Conservation (phyloP, 2,797 vertebrate species). For the Perodicticus potto region DNA sequence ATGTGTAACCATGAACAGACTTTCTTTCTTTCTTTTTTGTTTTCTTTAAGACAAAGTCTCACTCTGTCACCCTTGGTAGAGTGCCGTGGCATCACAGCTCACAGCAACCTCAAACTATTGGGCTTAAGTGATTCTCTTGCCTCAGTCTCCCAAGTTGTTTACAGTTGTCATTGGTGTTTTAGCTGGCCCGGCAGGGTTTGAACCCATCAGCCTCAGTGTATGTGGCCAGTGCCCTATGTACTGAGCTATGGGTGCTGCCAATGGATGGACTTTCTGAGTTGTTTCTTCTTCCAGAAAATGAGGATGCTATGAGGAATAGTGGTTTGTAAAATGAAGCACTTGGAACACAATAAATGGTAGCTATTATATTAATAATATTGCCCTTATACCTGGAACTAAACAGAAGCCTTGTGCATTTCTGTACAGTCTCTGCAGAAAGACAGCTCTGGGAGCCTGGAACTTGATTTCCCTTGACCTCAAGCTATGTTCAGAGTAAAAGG, state of each 20-base stretch:
- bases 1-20: background rate
- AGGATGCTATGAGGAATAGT: background rate
- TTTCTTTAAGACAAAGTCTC: too few species aligned
- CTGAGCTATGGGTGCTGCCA: too few species aligned
- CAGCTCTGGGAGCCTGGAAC: background rate
- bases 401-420: background rate
- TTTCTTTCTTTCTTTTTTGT: background rate
- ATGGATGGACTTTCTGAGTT: background rate
- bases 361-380: background rate
- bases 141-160: too few species aligned
- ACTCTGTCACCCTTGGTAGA: too few species aligned
- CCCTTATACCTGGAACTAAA: background rate
- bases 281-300: conserved; percentile 48
- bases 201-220: too few species aligned
- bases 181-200: too few species aligned
- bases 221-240: too few species aligned
- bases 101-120: too few species aligned
- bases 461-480: conserved; percentile 7
- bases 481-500: background rate
- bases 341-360: background rate
- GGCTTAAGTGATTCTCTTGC: too few species aligned
- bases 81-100: too few species aligned
- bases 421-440: background rate
- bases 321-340: conserved; percentile 31
- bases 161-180: too few species aligned